Base-by-base conservation (phyloP, 2,113 vertebrate species). In the Piprites chloris region DNA sequence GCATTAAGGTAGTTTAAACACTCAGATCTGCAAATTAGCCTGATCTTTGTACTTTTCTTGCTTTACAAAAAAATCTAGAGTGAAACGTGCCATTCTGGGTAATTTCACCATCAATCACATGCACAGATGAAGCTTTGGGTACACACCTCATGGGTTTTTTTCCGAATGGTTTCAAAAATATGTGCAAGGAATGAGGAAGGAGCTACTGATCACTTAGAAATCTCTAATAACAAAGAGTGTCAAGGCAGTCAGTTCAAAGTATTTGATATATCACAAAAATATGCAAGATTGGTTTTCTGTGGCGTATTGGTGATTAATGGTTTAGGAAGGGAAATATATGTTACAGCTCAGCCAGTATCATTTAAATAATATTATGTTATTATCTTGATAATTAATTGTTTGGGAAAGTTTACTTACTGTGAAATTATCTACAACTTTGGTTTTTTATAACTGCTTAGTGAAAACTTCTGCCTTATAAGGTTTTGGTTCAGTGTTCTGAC, bases 11-110 rank as follows among this genome's bases (percentile, higher is more conserved):
- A 0, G 44, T 84, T 61, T 87, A 94, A 93, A 24, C 32, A 53
- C 42, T 94, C 90, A 76, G 86, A 85, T 75, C 88, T 84, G 50
- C 65, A 95, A 94, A 94, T 95, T 93, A 95, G 89, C 52, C 68
- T 28, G 15, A 46, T 88, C 46, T 84, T 79, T 72, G 73, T 91
- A 92, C 75, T 96, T 83, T 74, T 91, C 76, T 92, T 82, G 33
- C 55, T 86, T 87, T 69, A 42, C 46, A 12, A 80, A 93, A 94
- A 93, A 58, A 92, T 92, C 73, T 47, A 32, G 88, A 92, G 72
- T 88, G 86, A 96, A 90, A 63, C 72, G 94, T 96, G 90, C 83
- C 90, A 53, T 72, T 88, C 37, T 88, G 26, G 30, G 53, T 95
- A 92, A 95, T 80, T 94, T 93, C 79, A 52, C 68, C 28, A n/a